Conservation (phyloP, 2,113 vertebrate genomes). For the Sinocyclocheilus anophthalmus region DNA sequence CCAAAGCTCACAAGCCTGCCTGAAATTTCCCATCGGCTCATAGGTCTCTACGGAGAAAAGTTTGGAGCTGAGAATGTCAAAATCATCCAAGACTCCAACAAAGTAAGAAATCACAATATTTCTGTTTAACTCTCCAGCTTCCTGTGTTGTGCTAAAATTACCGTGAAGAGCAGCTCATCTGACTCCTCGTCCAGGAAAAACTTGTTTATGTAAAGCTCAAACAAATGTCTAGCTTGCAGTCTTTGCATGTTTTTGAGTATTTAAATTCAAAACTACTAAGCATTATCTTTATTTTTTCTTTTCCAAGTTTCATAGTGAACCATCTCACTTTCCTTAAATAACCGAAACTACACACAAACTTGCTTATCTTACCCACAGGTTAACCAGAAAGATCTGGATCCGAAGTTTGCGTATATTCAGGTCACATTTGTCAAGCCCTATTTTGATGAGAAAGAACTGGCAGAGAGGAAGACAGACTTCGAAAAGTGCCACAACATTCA, state of each 20-base stretch:
- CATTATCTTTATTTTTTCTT: not conserved
- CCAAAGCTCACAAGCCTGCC: constrained; percentile 94
- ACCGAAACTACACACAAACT: not conserved
- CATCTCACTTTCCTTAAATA: not conserved
- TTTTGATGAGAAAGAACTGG: constrained; percentile 92
- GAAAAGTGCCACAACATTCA: constrained; percentile 93
- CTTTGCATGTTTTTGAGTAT: not conserved
- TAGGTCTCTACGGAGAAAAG: constrained; percentile 92
- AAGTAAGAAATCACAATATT: constrained; percentile 74
- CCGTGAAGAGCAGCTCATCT: not conserved
- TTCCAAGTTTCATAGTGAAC: not conserved
- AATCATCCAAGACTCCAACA: constrained; percentile 97
- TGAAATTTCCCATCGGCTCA: constrained; percentile 91
- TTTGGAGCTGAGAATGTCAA: constrained; percentile 91
- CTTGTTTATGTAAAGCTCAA: constrained; percentile 22
- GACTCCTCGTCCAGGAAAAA: not conserved
- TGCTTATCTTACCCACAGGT: constrained; percentile 74
- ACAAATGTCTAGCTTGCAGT: not conserved
- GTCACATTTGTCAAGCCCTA: constrained; percentile 94
- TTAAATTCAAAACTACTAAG: not conserved
- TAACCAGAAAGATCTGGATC: constrained; percentile 89
- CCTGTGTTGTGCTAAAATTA: not conserved
- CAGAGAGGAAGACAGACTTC: constrained; percentile 90
- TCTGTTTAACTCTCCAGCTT: not conserved
- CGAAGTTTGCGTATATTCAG: constrained; percentile 92